These are phyloP conservation scores for Synanthedon andrenaeformis DNA, from an alignment of 2,888 invertebrate genomes.

Conservation along the genomic window DNA sequence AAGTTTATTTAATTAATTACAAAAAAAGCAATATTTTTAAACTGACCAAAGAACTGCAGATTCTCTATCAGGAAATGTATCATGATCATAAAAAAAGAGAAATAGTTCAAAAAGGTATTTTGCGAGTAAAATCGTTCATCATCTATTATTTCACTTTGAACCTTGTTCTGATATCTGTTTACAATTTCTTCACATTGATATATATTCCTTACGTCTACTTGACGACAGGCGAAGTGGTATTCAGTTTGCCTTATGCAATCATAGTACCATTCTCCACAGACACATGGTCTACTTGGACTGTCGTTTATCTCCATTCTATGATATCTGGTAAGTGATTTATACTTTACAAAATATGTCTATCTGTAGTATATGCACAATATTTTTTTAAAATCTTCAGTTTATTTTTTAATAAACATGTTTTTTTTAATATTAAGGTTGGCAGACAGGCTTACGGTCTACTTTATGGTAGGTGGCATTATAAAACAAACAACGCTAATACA, in stretches of 20 bases:
- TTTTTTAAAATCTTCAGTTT: not conserved
- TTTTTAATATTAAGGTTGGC: not conserved
- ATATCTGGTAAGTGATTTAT: conserved; percentile 27
- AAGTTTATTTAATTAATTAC: conserved; percentile 21
- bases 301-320: conserved; percentile 32
- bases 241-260: conserved; percentile 36
- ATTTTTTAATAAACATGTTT: not conserved
- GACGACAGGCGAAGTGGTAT: conserved; percentile 19
- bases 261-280: conserved; percentile 39
- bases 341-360: not conserved
- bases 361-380: not conserved
- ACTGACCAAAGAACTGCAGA: conserved; percentile 21
- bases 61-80: conserved; percentile 13
- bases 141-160: conserved; percentile 46
- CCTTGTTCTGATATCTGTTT: conserved; percentile 35
- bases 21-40: conserved; percentile 21
- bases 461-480: too few species aligned
- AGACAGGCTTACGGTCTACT: too few species aligned
- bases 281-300: conserved; percentile 32
- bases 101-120: conserved; percentile 24
- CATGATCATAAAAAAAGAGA: conserved; percentile 18
- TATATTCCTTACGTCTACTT: conserved; percentile 33
- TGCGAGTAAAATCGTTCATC: conserved; percentile 26
- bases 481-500: too few species aligned
- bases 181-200: conserved; percentile 38